These are phyloP conservation scores for Chionoecetes opilio DNA, from an alignment of 1,140 invertebrate species.

Conservation along the genomic window DNA sequence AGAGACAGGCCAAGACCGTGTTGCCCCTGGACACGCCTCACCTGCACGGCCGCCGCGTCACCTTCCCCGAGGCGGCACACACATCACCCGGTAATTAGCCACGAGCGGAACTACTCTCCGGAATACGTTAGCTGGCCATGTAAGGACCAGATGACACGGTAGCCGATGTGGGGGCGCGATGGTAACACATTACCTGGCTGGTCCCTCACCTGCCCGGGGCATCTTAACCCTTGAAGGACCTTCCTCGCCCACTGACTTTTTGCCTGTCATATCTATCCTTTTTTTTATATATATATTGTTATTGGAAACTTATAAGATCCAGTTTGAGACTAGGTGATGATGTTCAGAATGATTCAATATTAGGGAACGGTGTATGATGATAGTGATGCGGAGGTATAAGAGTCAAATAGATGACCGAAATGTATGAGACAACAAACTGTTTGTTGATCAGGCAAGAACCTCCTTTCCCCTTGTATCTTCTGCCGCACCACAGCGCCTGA, in stretches of 20 bases:
- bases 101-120: neutral
- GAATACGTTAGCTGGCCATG: neutral
- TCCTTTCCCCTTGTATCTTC: neutral
- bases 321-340: neutral
- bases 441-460: neutral
- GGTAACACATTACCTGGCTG: neutral
- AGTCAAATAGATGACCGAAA: neutral
- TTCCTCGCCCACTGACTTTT: neutral
- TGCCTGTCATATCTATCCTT: neutral
- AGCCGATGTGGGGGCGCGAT: neutral
- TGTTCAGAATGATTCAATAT: neutral
- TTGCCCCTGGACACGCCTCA: neutral
- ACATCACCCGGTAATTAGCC: slow-evolving; percentile 4
- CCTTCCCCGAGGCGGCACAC: neutral
- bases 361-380: neutral
- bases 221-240: neutral
- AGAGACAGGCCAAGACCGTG: neutral
- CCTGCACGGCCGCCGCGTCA: neutral
- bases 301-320: neutral
- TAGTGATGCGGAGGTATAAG: neutral
- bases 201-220: neutral
- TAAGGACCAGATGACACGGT: neutral
- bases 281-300: too few relatives aligned
- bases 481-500: neutral
- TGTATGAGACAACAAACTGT: neutral